Percentiles rank a stretch among this genome's conserved stretches.
Conservation (phyloP, 2,888 invertebrate genomes). For the Tinea semifulvella region DNA sequence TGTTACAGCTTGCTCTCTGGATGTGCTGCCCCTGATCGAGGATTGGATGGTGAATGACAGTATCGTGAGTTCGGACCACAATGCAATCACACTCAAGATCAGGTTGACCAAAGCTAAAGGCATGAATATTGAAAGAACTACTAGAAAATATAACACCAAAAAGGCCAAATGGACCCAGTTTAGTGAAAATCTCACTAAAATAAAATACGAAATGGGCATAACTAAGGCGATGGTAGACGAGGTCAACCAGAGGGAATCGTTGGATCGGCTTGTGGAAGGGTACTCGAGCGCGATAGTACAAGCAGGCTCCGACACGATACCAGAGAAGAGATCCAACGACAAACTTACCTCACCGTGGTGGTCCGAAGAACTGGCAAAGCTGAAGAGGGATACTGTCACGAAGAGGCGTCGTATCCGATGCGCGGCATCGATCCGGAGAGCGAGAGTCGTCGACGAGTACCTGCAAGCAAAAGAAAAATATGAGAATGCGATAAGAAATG, state of each 20-base stretch:
- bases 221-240: background rate
- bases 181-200: background rate
- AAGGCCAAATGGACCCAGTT: constrained; percentile 1
- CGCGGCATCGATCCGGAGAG: background rate
- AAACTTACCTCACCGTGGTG: constrained; percentile 17
- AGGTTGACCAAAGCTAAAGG: background rate
- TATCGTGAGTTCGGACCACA: constrained; percentile 16
- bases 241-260: background rate
- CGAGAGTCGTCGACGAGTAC: background rate
- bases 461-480: constrained; percentile 3
- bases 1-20: constrained; percentile 15
- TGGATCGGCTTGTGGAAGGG: background rate
- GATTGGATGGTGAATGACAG: constrained; percentile 16
- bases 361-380: constrained; percentile 15
- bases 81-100: constrained; percentile 12
- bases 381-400: constrained; percentile 15
- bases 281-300: background rate
- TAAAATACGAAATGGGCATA: background rate
- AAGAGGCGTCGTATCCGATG: constrained; percentile 10
- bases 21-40: constrained; percentile 5
- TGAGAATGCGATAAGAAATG: too few relatives aligned
- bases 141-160: background rate
- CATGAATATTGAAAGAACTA: background rate
- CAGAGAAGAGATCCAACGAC: background rate
- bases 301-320: background rate